Base-by-base conservation (phyloP, 2,888 invertebrate species). In the Dichetophora obliterata region DNA sequence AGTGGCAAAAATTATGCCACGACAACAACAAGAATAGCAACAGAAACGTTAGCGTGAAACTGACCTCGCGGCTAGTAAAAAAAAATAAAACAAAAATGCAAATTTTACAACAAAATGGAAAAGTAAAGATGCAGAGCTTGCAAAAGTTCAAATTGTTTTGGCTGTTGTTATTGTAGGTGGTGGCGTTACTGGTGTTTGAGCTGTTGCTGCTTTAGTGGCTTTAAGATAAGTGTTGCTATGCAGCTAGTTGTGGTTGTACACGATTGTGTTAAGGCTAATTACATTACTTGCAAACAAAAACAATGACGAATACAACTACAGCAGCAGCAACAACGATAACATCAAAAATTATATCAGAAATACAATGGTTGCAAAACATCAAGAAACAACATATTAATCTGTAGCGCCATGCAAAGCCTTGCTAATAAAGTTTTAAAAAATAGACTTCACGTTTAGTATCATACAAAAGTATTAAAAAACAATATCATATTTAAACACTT, bases 141-240 rank as follows among this genome's bases (percentile, higher is more conserved):
- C 24, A 72, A n/a, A 71, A 77, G 70, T 31, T 24, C 59, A 16
- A 5, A 24, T 50, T 24, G 37, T 65, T 11, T 3, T 19, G 22
- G 54, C 66, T 74, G 52, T n/a, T 57, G 22, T 52, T 74, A 19
- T 65, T 74, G 31, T 24, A 22, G 37, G 24, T 66, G 37, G n/a
- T 19, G 54, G 69, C 70, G 69, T 6, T 76, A 69, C 71, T 73
- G 61, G 19, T 61, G 59, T 37, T 68, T 72, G 34, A 57, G 68
- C 16, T 75, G 52, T 57, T 76, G 78, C 75, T 78, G 77, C 54
- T 75, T 66, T 59, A 71, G 77, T 74, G 61, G 69, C 63, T 78
- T 77, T n/a, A 52, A 54, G 37, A 22, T 34, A 34, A 22, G 34
- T 8, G 43, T 70, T 70, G 48, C 27, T 43, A 24, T 43, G 9